These are phyloP conservation scores for Brachyrhaphis roseni DNA, from an alignment of 2,797 vertebrate species.

Conservation along the genomic window DNA sequence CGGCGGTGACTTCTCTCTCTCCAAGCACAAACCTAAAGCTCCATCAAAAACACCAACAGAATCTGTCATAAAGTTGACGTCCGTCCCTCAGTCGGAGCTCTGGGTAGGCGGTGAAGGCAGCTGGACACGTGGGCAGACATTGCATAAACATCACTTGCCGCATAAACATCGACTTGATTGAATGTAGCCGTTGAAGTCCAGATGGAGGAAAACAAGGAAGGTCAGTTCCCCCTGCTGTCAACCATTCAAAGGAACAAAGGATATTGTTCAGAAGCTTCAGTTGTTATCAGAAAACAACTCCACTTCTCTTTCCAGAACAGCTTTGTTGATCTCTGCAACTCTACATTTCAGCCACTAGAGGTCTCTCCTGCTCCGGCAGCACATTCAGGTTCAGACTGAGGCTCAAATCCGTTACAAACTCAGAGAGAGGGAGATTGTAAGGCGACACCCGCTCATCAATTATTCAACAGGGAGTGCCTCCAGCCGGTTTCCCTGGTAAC, in stretches of 20 bases:
- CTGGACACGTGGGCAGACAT: conserved; percentile 62
- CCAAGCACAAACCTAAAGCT: conserved; percentile 14
- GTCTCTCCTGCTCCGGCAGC: conserved; percentile 59
- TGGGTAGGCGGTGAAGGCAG: conserved; percentile 56
- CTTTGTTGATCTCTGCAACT: background rate
- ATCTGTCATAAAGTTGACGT: conserved; percentile 15
- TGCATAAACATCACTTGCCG: conserved; percentile 73
- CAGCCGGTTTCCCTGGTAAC: conserved; percentile 68
- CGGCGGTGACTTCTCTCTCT: conserved; percentile 27
- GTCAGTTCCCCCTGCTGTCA: conserved; percentile 62
- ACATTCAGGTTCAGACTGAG: background rate
- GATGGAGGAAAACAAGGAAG: conserved; percentile 52
- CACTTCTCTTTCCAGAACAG: conserved; percentile 22
- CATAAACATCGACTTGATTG: conserved; percentile 75
- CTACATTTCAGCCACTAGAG: conserved; percentile 66
- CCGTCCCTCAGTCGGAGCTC: conserved; percentile 34
- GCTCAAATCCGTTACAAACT: conserved; percentile 59
- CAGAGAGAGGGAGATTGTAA: conserved; percentile 58
- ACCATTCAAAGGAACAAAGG: conserved; percentile 66
- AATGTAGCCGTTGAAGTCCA: conserved; percentile 62
- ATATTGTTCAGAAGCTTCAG: conserved; percentile 2
- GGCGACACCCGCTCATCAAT: conserved; percentile 62
- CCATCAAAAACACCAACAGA: conserved; percentile 36
- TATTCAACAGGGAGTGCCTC: conserved; percentile 75
- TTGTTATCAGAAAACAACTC: conserved; percentile 13